These are phyloP conservation scores for Pterocles orientalis DNA, from an alignment of 2,113 vertebrate genomes.

Conservation along the genomic window DNA sequence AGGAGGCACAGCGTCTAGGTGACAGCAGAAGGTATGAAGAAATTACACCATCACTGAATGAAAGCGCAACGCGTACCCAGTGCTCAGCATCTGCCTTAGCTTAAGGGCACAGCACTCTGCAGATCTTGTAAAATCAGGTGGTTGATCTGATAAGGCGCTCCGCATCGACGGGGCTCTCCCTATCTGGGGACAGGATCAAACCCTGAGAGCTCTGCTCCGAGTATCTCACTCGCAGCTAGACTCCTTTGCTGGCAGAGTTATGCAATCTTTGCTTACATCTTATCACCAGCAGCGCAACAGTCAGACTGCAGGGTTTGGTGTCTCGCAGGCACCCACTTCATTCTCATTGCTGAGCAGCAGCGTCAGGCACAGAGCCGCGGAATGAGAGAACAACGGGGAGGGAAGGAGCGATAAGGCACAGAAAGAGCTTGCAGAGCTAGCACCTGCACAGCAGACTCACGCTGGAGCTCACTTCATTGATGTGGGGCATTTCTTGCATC, in stretches of 20 bases:
- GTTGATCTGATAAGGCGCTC: conserved; percentile 54
- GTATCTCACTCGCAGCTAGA: background rate
- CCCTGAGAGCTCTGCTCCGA: background rate
- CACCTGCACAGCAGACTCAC: conserved; percentile 40
- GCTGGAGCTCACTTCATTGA: conserved; percentile 37
- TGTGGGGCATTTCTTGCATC: conserved; percentile 47
- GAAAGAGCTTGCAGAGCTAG: conserved; percentile 18
- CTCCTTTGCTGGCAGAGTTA: conserved; percentile 6
- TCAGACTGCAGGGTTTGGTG: conserved; percentile 25
- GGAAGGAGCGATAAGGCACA: conserved; percentile 16
- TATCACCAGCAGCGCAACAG: conserved; percentile 25
- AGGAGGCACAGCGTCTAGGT: background rate
- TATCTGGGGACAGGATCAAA: conserved; percentile 59
- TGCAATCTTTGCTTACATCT: conserved; percentile 51
- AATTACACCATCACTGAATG: background rate
- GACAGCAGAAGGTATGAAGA: background rate
- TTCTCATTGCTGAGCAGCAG: background rate
- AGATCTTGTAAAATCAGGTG: conserved; percentile 67
- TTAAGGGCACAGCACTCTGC: conserved; percentile 25
- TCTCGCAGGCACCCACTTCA: conserved; percentile 11
- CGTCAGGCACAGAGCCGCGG: background rate
- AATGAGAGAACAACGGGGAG: conserved; percentile 27
- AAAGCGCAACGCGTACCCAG: background rate
- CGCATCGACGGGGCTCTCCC: background rate
- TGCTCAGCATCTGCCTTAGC: conserved; percentile 21